These are phyloP conservation scores for Halyomorpha halys DNA, from an alignment of 1,140 invertebrate genomes.

Conservation along the genomic window DNA sequence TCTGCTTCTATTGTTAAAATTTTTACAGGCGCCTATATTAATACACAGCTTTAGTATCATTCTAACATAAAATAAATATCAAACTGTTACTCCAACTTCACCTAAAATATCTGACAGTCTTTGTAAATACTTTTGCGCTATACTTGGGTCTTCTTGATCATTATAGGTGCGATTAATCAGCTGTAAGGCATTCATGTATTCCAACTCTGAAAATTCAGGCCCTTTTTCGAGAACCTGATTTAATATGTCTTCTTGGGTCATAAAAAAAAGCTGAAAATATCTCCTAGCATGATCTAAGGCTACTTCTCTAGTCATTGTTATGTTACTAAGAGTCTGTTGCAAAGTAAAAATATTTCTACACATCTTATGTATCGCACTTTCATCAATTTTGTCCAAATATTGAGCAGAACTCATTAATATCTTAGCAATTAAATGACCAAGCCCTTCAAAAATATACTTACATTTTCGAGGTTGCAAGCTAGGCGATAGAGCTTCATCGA, in stretches of 20 bases:
- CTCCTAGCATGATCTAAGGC: constrained; percentile 78
- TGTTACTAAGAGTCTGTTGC: constrained; percentile 74
- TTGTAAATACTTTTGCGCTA: constrained; percentile 45
- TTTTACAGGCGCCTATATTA: no score
- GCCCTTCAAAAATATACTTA: constrained; percentile 90
- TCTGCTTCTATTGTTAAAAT: neutral
- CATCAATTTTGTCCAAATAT: constrained; percentile 67
- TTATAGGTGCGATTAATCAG: constrained; percentile 50
- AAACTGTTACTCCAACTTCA: constrained; percentile 53
- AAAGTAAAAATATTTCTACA: constrained; percentile 76
- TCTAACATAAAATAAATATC: neutral
- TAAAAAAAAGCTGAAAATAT: constrained; percentile 80
- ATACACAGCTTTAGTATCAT: no score
- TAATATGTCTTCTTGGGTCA: constrained; percentile 77
- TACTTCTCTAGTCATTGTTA: constrained; percentile 70
- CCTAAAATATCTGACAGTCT: constrained; percentile 54
- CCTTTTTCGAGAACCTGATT: constrained; percentile 68
- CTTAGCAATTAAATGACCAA: constrained; percentile 75
- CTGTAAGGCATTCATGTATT: constrained; percentile 76
- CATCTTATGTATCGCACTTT: constrained; percentile 69
- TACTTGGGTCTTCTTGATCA: constrained; percentile 32
- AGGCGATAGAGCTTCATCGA: constrained; percentile 66
- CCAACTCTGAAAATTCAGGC: constrained; percentile 69
- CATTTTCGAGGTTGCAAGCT: constrained; percentile 66
- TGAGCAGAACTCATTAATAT: constrained; percentile 75